Evolutionary conservation across 1,140 invertebrate species (phyloP), one percentile per base, ranked within the genome.

Genomic region (Sipha flava): DNA sequence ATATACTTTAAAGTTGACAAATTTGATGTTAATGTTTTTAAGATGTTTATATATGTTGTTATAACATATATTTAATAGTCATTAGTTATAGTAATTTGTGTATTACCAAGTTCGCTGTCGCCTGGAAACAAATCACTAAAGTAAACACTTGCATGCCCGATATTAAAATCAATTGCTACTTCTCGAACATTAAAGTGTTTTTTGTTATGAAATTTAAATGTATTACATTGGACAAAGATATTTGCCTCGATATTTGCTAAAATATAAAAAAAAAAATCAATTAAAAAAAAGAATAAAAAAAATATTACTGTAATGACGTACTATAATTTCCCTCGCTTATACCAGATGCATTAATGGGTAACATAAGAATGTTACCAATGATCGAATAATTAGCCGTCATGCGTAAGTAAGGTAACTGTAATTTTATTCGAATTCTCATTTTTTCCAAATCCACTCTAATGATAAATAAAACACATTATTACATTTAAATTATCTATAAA

Each of bases 191-290:
- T 87, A 40, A 90, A 87, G 82, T 89, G 88, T 6, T 72, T 87
- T 84, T 79, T 85, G n/a, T 83, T 81, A 81, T 88, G 83, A 77
- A 86, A 84, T 34, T 87, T 84, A 34, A 89, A 86, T 62, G 87
- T 86, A 73, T 90, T 87, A 1, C 89, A 86, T 81, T 87, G 86
- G 14, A 92, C 87, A 0, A 86, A 87, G 0, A 89, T 86, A 2
- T 85, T 84, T 0, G 89, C 88, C 26, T 91, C 87, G 23, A 92
- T 90, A 82, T 92, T 88, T 70, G 88, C 90, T 91, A 83, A 14
- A 86, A 86, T 80, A 83, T 9, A 70, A 80, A 81, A 81, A 82
- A 70, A 82, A 62, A 79, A 80, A 52, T 23, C 7, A 73, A 45
- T 81, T 64, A 49, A 59, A 43, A 75, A 9, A 21, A 12, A 79